Percentiles rank a stretch among this genome's conserved stretches.
These are phyloP conservation scores for Hyperoplus immaculatus DNA, from an alignment of 2,797 vertebrate species.

Conservation along the genomic window DNA sequence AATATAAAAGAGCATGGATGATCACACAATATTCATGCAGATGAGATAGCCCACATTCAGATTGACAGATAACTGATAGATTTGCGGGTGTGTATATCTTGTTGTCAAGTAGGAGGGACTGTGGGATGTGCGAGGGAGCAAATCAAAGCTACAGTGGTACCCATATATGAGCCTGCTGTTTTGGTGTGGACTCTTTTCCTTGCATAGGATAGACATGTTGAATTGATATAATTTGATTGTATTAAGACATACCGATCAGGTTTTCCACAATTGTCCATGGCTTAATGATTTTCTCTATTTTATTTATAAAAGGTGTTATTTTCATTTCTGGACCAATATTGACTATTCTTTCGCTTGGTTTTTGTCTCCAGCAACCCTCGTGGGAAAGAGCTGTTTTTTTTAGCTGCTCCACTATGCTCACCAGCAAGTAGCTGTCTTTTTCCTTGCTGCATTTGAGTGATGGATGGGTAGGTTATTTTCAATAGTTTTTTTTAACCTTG, in stretches of 20 bases:
- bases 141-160: slow-evolving; percentile 44
- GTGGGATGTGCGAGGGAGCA: slow-evolving; percentile 32
- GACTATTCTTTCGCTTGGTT: too few species aligned
- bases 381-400: too few species aligned
- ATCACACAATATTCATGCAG: slow-evolving; percentile 32
- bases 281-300: background rate
- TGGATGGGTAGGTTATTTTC: too few species aligned
- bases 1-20: background rate
- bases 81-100: background rate
- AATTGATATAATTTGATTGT: background rate
- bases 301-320: too few species aligned
- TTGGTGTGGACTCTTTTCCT: background rate
- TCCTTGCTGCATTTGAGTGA: too few species aligned
- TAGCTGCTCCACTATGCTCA: too few species aligned
- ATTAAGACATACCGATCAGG: background rate
- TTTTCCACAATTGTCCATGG: background rate
- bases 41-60: slow-evolving; percentile 33
- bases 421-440: too few species aligned
- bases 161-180: slow-evolving; percentile 9
- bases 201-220: background rate
- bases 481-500: too few species aligned
- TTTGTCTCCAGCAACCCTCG: too few species aligned
- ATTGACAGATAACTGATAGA: slow-evolving; percentile 20
- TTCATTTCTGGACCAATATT: too few species aligned
- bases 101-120: slow-evolving; percentile 4